Percentiles rank a stretch among this genome's conserved stretches.
These are phyloP conservation scores for Digitonthophagus gazella DNA, from an alignment of 2,888 invertebrate species.

Conservation along the genomic window DNA sequence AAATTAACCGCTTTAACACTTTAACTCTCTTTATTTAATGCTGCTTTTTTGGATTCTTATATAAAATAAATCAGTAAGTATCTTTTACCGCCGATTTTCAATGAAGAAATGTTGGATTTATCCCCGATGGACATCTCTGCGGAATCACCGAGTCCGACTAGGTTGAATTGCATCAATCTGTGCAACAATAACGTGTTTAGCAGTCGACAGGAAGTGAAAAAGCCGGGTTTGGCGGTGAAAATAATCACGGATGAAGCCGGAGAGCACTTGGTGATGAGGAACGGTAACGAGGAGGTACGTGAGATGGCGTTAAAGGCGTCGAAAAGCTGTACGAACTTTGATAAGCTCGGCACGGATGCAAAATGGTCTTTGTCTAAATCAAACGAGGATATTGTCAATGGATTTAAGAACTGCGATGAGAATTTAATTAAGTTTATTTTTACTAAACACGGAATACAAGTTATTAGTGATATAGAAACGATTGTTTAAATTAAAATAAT, in stretches of 20 bases:
- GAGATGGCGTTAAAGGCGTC: constrained; percentile 42
- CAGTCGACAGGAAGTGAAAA: constrained; percentile 41
- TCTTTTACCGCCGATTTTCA: constrained; percentile 38
- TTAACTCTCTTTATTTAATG: constrained; percentile 10
- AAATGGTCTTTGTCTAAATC: constrained; percentile 35
- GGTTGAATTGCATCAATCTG: constrained; percentile 48
- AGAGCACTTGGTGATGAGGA: constrained; percentile 47
- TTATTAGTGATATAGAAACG: constrained; percentile 76
- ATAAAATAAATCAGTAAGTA: constrained; percentile 49
- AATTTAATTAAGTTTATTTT: constrained; percentile 68
- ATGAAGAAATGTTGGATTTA: constrained; percentile 38
- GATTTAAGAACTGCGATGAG: constrained; percentile 52
- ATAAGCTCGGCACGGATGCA: constrained; percentile 35
- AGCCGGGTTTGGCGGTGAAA: constrained; percentile 75
- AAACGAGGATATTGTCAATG: constrained; percentile 52
- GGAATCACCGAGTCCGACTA: constrained; percentile 54
- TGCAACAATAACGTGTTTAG: constrained; percentile 50
- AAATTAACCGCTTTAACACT: not conserved
- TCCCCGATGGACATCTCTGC: constrained; percentile 57
- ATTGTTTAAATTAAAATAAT: constrained; percentile 60
- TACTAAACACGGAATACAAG: constrained; percentile 75
- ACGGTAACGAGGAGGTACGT: constrained; percentile 41
- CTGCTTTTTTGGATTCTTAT: constrained; percentile 8
- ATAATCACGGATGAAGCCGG: constrained; percentile 58
- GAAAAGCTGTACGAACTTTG: constrained; percentile 47